Base-by-base conservation (phyloP, 2,888 invertebrate genomes). In the Rutpela maculata region DNA sequence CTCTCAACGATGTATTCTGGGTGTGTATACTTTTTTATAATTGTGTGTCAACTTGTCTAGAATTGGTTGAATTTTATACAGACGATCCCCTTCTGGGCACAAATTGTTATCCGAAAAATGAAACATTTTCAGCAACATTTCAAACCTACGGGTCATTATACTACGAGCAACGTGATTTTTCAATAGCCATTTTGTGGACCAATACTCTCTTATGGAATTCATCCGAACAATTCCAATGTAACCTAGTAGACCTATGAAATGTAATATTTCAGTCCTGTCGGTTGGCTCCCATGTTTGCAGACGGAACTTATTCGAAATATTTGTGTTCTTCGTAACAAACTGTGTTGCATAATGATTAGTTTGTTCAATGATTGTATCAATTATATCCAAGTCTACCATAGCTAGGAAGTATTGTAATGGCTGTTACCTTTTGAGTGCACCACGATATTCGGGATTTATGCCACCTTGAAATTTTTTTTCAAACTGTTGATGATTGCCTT, bases 241-340 rank as follows among this genome's bases (percentile, higher is more conserved):
- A 43, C 74, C 79, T 19, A 81, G 55, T 17, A 79, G 38, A 65
- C 77, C 77, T 55, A 77, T 55, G 31, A 80, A 77, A 74, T 75
- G 65, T 65, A 55, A 55, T 22, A 80, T 80, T 80, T 78, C 76
- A 74, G 26, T 65, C 62, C 65, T 50, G 65, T 55, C 50, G 7
- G 78, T 75, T 26, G 78, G 78, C 59, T 76, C 68, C 76, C 76
- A 71, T 70, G 70, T 7, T n/a, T n/a, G n/a, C n/a, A n/a, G n/a
- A n/a, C n/a, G n/a, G n/a, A 75, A 15, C 15, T 75, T 72, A 7
- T 55, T 55, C 4, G n/a, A n/a, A 4, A 55, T n/a, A 55, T 55
- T 55, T 4, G 4, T 55, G 15, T 12, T n/a, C 11, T 55, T 12
- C 3, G 12, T n/a, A 7, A 55, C 3, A 55, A 55, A 4, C 11